Evolutionary conservation across 1,140 invertebrate genomes (phyloP).

Genomic region (Brachionus calyciflorus): DNA sequence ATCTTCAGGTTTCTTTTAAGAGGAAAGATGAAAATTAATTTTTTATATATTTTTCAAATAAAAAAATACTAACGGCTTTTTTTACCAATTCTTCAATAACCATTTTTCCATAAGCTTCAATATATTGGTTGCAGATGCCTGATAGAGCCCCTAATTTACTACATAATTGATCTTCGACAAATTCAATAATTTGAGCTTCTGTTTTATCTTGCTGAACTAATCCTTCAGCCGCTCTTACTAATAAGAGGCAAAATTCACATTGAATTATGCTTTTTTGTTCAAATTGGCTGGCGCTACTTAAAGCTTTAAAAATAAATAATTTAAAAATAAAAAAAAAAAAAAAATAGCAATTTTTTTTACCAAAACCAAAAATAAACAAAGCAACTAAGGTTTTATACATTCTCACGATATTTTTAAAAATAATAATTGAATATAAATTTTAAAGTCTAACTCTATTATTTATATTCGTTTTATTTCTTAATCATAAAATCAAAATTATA

Average conservation of each 20-base stretch:
- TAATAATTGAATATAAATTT: no score
- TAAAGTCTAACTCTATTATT: no score
- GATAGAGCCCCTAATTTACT: conserved; percentile 32
- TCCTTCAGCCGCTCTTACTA: neutral
- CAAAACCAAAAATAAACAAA: no score
- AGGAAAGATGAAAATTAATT: neutral
- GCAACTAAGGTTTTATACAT: no score
- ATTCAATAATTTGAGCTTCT: neutral
- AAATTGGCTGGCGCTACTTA: neutral
- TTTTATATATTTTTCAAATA: neutral
- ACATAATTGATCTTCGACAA: conserved; percentile 25
- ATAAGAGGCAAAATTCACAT: conserved; percentile 18
- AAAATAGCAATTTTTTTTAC: no score
- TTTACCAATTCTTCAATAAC: conserved; percentile 12
- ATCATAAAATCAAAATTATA: no score
- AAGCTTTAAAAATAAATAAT: no score
- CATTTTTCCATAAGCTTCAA: conserved; percentile 21
- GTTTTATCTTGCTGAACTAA: conserved; percentile 25
- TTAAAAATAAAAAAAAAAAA: no score
- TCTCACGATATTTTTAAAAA: no score
- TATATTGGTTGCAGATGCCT: conserved; percentile 12
- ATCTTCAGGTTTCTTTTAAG: neutral
- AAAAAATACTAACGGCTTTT: neutral
- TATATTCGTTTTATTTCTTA: no score
- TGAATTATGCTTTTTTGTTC: neutral